Base-by-base conservation (phyloP, 2,113 vertebrate genomes). In the Sisor rabdophorus region DNA sequence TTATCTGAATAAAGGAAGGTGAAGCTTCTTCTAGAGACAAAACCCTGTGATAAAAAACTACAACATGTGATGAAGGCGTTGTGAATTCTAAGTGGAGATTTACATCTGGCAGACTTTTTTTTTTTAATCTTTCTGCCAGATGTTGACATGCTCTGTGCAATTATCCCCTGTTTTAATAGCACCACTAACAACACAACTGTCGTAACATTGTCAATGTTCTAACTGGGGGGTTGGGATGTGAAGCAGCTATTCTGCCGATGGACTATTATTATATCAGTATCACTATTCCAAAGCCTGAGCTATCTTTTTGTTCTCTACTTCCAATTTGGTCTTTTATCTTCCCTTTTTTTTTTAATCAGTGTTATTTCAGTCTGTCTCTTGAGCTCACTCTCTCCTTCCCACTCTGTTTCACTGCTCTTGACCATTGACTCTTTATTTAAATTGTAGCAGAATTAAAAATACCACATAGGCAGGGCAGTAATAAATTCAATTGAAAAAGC, bases 1-100 rank as follows among this genome's bases (percentile, higher is more conserved):
- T 84, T 60, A 80, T 81, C 70, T 28, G 71, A 79, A 75, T 71
- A 44, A 61, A 30, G 15, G 16, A 61, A 82, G 79, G 77, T 82
- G 79, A 77, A 50, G 71, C 79, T 76, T 75, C 71, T 76, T 78
- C n/a, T 48, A 32, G 70, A 75, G 70, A 80, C 26, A 20, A 69
- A 61, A 32, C 52, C 52, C 60, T 73, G 63, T 78, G 58, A 81
- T 71, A 54, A 75, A 73, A 80, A 44, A 44, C 5, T 8, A 44
- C 5, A 44, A 9, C 40, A 4, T 44, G 40, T 44, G 40, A 1
- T 7, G 61, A 53, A 54, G 50, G 50, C 54, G 17, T 20, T 48
- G 2, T 16, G 70, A 40, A 67, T 73, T 76, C 47, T n/a, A 12
- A 32, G 56, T 54, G 32, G 53, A 75, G 73, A 80, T 77, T 48